Percentiles rank a stretch among this genome's conserved stretches.
Conservation (phyloP, 35 echinoderm and acorn worm species). For the Lytechinus variegatus region DNA sequence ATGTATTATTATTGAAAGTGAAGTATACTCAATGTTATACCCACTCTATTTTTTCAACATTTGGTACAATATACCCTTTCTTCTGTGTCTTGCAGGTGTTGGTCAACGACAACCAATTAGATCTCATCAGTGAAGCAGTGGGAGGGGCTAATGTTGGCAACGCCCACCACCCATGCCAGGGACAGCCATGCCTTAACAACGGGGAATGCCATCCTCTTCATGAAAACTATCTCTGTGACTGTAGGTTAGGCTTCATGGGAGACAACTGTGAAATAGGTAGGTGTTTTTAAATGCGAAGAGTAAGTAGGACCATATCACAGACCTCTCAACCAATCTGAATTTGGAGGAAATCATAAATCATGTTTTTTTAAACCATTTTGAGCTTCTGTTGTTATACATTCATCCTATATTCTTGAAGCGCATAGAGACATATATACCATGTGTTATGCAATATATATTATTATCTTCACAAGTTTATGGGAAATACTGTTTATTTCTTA, state of each 20-base stretch:
- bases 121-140: slow-evolving; percentile 81
- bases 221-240: slow-evolving; percentile 80
- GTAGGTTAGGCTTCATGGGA: slow-evolving; percentile 77
- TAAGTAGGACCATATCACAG: too few species aligned
- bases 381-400: too few species aligned
- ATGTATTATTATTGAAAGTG: too few species aligned
- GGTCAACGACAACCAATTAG: slow-evolving; percentile 76
- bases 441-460: too few species aligned
- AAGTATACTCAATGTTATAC: neutral
- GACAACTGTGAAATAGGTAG: slow-evolving; percentile 88
- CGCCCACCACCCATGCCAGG: slow-evolving; percentile 82
- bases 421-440: too few species aligned
- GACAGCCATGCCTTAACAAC: slow-evolving; percentile 76
- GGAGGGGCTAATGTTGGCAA: slow-evolving; percentile 82
- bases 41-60: neutral
- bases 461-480: too few species aligned
- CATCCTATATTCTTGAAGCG: too few species aligned
- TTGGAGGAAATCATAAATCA: too few species aligned
- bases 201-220: slow-evolving; percentile 83
- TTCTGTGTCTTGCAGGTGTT: slow-evolving; percentile 68
- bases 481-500: too few species aligned
- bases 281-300: neutral
- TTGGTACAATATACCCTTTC: neutral
- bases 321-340: too few species aligned
- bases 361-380: too few species aligned